phyloP scores from a whole-genome alignment of 1,140 invertebrate genomes.

The Pollicipes pollicipes region DNA sequence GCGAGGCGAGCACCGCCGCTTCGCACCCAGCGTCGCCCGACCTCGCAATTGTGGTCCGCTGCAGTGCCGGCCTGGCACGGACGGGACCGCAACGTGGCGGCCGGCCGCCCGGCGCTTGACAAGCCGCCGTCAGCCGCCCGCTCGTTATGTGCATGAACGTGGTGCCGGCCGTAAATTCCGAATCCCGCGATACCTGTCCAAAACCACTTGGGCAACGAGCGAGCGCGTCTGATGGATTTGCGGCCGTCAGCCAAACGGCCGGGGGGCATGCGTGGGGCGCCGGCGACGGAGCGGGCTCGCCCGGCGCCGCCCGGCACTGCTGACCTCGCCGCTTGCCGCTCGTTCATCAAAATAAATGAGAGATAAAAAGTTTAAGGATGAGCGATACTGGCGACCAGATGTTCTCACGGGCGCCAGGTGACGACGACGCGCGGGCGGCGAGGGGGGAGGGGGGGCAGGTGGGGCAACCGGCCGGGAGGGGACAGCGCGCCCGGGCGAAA shows the following conservation, averaged over 20 bases:
- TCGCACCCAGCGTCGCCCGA: no score
- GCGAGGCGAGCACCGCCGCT: no score
- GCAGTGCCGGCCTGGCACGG: no score
- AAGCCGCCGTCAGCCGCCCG: no score
- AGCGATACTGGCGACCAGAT: neutral
- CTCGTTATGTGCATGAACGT: no score
- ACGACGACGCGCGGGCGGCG: neutral
- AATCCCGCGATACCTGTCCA: neutral
- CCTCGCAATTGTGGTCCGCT: no score
- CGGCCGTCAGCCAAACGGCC: neutral
- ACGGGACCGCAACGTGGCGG: no score
- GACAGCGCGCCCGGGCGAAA: neutral
- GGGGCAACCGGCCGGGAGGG: neutral
- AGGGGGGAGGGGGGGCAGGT: neutral
- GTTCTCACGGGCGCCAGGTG: neutral
- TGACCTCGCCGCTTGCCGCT: neutral
- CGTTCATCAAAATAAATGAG: neutral
- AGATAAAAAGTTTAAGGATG: neutral
- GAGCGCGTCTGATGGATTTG: neutral
- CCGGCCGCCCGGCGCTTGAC: no score
- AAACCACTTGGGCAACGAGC: neutral
- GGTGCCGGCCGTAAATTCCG: neutral
- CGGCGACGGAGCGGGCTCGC: no score
- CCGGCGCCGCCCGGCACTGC: neutral
- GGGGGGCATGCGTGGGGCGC: neutral